phyloP scores from a whole-genome alignment of 2,113 vertebrate species.

The Percopsis transmontana region DNA sequence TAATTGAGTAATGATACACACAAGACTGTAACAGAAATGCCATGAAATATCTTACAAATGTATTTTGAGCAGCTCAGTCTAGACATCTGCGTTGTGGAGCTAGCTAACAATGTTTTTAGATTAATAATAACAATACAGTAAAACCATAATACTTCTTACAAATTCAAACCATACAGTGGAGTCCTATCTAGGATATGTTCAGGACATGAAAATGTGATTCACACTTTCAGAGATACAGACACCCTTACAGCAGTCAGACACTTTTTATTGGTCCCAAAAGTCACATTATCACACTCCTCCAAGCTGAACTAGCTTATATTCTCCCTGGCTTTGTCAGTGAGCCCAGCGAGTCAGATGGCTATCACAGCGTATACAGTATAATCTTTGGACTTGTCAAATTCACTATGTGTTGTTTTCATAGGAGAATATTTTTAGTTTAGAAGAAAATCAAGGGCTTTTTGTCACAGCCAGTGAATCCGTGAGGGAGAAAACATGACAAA shows the following conservation, averaged over 20 bases:
- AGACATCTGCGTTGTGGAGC: constrained; percentile 9
- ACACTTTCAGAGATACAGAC: constrained; percentile 57
- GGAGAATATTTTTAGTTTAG: constrained; percentile 12
- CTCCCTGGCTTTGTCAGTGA: constrained; percentile 36
- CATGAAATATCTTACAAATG: neutral
- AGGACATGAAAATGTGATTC: constrained; percentile 67
- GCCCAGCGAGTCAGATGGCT: constrained; percentile 36
- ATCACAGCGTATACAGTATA: constrained; percentile 12
- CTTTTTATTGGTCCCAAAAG: constrained; percentile 69
- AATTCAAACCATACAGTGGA: constrained; percentile 28
- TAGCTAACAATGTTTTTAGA: constrained; percentile 15
- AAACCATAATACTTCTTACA: constrained; percentile 29
- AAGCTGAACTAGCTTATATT: constrained; percentile 37
- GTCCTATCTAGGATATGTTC: constrained; percentile 29
- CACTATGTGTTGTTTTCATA: constrained; percentile 26
- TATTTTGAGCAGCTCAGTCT: neutral
- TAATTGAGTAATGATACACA: too few species aligned
- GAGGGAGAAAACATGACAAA: constrained; percentile 18
- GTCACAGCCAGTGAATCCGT: neutral
- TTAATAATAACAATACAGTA: constrained; percentile 28
- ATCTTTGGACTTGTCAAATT: constrained; percentile 54
- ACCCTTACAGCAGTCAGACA: constrained; percentile 39
- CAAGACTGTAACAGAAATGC: neutral
- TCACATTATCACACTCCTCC: constrained; percentile 47
- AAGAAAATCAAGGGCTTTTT: neutral